phyloP scores from a whole-genome alignment of 2,797 vertebrate genomes.

The Characodon lateralis region DNA sequence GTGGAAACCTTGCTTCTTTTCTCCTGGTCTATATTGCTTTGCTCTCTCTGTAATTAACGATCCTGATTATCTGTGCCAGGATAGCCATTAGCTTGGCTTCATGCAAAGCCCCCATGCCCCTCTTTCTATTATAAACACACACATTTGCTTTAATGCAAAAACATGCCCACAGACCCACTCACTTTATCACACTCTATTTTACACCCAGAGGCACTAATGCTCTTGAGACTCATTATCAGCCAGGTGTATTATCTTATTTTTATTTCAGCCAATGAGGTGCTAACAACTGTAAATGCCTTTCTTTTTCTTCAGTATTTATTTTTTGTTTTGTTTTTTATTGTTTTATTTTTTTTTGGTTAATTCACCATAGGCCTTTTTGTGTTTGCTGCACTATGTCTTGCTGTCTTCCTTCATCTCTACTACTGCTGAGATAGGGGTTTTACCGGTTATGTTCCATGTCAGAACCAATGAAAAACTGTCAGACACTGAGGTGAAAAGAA shows the following conservation, averaged over 20 bases:
- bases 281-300: conserved; percentile 61
- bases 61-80: conserved; percentile 73
- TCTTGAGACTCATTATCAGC: conserved; percentile 79
- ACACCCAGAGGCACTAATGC: conserved; percentile 43
- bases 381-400: conserved; percentile 8
- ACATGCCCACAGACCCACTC: conserved; percentile 29
- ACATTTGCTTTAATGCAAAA: conserved; percentile 45
- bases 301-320: background rate
- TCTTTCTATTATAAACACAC: conserved; percentile 55
- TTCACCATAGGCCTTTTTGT: conserved; percentile 53
- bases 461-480: conserved; percentile 65
- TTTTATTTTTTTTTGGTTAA: conserved; percentile 13
- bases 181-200: conserved; percentile 14
- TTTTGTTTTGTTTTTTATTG: conserved; percentile 7
- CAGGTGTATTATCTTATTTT: conserved; percentile 75
- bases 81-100: conserved; percentile 75
- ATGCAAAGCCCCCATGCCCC: conserved; percentile 64
- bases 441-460: conserved; percentile 63
- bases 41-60: conserved; percentile 66
- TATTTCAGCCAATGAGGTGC: conserved; percentile 73
- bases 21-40: conserved; percentile 16
- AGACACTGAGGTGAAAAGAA: conserved; percentile 46
- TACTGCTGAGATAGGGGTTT: conserved; percentile 68
- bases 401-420: conserved; percentile 20
- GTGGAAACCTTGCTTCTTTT: conserved; percentile 37